phyloP scores from a whole-genome alignment of 2,113 vertebrate genomes.

The Otocyon megalotis region DNA sequence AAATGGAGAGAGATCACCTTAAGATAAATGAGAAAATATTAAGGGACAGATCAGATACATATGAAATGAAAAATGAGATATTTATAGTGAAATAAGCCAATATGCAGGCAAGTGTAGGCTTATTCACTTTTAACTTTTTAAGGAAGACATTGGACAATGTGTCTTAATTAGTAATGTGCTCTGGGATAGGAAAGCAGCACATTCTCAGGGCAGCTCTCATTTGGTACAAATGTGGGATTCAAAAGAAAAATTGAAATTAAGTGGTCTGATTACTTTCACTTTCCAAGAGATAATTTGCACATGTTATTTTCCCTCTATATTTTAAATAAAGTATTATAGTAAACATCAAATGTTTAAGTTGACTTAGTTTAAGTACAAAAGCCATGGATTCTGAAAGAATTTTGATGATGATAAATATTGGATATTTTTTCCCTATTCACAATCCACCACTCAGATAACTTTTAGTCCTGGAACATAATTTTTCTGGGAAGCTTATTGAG shows the following conservation, averaged over 20 bases:
- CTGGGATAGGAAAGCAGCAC: background rate
- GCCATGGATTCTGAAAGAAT: background rate
- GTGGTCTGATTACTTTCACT: background rate
- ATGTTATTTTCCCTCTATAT: background rate
- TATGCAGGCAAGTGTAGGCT: background rate
- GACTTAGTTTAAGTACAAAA: background rate
- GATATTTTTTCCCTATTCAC: background rate
- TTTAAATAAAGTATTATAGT: background rate
- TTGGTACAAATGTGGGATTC: background rate
- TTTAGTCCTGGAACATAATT: background rate
- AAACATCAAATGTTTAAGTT: background rate
- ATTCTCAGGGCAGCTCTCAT: background rate
- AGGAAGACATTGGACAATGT: background rate
- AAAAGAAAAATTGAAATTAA: background rate
- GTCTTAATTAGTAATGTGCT: background rate
- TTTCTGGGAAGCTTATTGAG: background rate
- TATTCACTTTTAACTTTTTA: background rate
- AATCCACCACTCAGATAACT: background rate
- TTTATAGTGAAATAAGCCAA: background rate
- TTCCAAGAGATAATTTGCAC: background rate
- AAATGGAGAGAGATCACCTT: background rate
- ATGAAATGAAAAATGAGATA: background rate
- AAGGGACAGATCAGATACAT: background rate
- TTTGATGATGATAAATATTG: background rate
- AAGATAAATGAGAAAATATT: slow-evolving; percentile 9